Evolutionary conservation across 2,888 invertebrate genomes (phyloP), one percentile per base, ranked within the genome.

Genomic region (Stenichneumon culpator): DNA sequence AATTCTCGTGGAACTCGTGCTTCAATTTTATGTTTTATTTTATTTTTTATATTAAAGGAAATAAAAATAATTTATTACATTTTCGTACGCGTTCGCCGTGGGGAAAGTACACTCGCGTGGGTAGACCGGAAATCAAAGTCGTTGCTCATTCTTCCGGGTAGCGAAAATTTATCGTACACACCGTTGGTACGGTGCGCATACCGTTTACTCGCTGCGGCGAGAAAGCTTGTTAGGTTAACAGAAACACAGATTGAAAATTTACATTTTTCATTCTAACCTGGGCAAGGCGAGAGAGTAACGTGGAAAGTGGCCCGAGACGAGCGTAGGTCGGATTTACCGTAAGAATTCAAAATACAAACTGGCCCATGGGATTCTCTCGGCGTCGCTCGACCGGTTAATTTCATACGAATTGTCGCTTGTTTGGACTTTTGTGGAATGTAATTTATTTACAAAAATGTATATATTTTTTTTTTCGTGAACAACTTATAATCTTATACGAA

Each of bases 71-170:
- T 67, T 32, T 25, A 11, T 19, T 32, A 54, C 65, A 70, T 36
- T 63, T 74, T 22, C 19, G 16, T 36, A 50, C 25, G 11, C 50
- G 25, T 60, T 73, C 47, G 47, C 65, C 67, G 39, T n/a, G 50
- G 75, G 50, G 65, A 39, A 78, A 72, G 25, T 57, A 25, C 28
- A 11, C 16, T 25, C 50, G 73, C 16, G 82, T 75, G 75, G 79
- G 44, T 44, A 2, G 50, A 28, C 79, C 82, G 84, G 84, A 85
- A 82, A 85, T 85, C 82, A 82, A 82, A 82, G 74, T 57, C 73
- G 73, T 81, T 78, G 73, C 69, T 74, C 68, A 73, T 80, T 84
- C 67, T 80, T 84, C 70, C 75, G 72, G 75, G 44, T 28, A 25
- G 19, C 36, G 67, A 60, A 60, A 60, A 60, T 60, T 60, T 60